Evolutionary conservation across 2,113 vertebrate genomes (phyloP).

Genomic region (Thunnus thynnus): DNA sequence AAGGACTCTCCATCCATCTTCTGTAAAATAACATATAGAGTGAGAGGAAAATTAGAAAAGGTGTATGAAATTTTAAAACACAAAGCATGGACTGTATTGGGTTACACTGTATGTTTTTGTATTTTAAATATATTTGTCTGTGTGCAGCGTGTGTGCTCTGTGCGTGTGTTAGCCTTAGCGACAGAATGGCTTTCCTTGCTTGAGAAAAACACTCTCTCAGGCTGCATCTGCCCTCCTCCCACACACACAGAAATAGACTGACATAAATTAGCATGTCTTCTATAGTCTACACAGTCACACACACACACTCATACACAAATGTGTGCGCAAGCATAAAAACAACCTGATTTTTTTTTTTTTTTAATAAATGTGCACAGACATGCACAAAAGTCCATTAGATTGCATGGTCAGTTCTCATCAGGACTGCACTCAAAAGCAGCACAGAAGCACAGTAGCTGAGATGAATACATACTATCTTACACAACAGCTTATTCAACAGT

Average conservation of each 20-base stretch:
- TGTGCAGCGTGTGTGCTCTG: background rate
- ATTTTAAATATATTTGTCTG: background rate
- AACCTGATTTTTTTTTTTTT: background rate
- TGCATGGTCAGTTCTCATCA: slow-evolving; percentile 17
- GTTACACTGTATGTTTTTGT: background rate
- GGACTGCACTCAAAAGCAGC: slow-evolving; percentile 21
- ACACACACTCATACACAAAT: slow-evolving; percentile 11
- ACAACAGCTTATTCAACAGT: slow-evolving; percentile 49
- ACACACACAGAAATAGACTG: slow-evolving; percentile 46
- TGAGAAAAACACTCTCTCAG: slow-evolving; percentile 8
- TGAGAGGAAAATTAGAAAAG: too few relatives aligned
- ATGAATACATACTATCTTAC: slow-evolving; percentile 23
- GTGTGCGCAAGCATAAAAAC: background rate
- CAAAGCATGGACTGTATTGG: background rate
- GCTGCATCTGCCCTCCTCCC: slow-evolving; percentile 31
- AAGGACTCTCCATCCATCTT: too few relatives aligned
- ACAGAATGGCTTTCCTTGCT: slow-evolving; percentile 23
- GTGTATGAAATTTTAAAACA: background rate
- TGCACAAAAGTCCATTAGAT: slow-evolving; percentile 10
- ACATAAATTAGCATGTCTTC: slow-evolving; percentile 31
- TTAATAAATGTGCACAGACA: background rate
- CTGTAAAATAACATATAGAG: too few relatives aligned
- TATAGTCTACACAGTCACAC: slow-evolving; percentile 2
- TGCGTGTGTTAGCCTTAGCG: background rate
- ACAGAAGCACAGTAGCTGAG: background rate